These are phyloP conservation scores for Deroptyus accipitrinus DNA, from an alignment of 2,113 vertebrate species.

Conservation along the genomic window DNA sequence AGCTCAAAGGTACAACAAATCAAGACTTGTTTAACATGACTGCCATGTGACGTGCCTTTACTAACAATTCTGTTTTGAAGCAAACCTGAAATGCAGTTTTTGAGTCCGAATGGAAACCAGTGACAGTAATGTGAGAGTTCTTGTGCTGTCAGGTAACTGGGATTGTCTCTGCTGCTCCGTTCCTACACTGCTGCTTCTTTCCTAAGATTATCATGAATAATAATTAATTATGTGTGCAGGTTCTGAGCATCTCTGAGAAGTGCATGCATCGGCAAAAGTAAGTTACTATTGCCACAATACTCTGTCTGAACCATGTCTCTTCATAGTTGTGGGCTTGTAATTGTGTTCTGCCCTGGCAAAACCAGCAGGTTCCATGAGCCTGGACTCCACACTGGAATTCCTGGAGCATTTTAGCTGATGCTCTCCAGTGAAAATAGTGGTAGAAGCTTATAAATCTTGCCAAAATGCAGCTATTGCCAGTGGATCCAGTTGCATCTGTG, in stretches of 20 bases:
- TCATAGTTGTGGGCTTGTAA: background rate
- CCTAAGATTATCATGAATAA: background rate
- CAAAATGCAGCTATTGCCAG: background rate
- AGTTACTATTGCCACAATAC: background rate
- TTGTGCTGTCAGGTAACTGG: background rate
- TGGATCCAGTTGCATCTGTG: background rate
- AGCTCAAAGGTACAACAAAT: conserved; percentile 44
- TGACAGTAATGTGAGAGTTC: background rate
- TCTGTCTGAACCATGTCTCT: background rate
- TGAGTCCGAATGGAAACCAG: background rate
- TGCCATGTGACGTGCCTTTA: background rate
- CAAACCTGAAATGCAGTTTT: background rate
- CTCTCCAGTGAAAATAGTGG: background rate
- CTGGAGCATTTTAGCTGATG: background rate
- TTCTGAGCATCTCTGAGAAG: background rate
- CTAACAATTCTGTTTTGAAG: background rate
- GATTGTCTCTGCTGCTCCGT: background rate
- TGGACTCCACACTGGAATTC: fast-evolving
- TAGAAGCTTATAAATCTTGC: background rate
- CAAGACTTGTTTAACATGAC: background rate
- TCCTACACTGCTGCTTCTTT: background rate
- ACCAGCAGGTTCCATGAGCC: background rate
- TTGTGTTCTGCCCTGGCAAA: background rate
- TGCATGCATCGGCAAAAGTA: background rate
- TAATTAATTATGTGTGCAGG: background rate